A percentile compares a stretch with the other conserved stretches of the same genome.
phyloP scores from a whole-genome alignment of 2,888 invertebrate species.

The Tetragonula carbonaria region DNA sequence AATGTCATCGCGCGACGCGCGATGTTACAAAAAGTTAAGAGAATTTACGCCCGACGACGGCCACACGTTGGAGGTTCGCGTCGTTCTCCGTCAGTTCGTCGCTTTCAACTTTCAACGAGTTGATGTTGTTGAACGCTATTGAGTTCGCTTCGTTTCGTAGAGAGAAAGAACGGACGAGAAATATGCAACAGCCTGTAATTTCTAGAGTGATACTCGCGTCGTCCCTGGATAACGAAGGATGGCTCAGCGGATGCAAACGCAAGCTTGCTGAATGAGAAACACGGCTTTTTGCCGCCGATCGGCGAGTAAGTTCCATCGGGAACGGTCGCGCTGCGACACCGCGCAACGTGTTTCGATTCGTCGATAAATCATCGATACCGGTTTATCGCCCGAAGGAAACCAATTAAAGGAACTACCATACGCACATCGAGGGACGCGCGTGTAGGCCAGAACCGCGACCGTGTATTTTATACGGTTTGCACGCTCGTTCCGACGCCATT shows the following conservation, averaged over 20 bases:
- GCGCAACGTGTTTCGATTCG: conserved; percentile 2
- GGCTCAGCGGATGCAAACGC: not conserved
- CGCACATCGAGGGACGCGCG: conserved; percentile 8
- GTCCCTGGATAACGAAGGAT: not conserved
- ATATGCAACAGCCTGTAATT: not conserved
- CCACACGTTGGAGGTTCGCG: no score
- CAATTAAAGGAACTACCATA: conserved; percentile 56
- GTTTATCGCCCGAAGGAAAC: conserved; percentile 53
- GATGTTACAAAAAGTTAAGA: no score
- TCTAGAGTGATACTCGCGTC: not conserved
- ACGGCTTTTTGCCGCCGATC: not conserved
- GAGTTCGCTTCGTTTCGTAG: not conserved
- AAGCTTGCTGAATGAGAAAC: not conserved
- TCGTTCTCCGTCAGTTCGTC: no score
- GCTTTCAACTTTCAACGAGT: no score
- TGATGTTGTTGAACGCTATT: no score
- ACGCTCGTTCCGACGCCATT: conserved; percentile 31
- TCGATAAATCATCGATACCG: conserved; percentile 56
- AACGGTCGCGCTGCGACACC: not conserved
- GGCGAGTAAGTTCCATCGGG: not conserved
- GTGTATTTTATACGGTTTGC: conserved; percentile 45
- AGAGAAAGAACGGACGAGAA: not conserved
- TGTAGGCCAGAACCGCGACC: conserved; percentile 51
- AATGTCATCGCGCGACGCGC: no score
- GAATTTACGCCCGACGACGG: no score